phyloP scores from a whole-genome alignment of 2,113 vertebrate species.

The Bucco capensis region DNA sequence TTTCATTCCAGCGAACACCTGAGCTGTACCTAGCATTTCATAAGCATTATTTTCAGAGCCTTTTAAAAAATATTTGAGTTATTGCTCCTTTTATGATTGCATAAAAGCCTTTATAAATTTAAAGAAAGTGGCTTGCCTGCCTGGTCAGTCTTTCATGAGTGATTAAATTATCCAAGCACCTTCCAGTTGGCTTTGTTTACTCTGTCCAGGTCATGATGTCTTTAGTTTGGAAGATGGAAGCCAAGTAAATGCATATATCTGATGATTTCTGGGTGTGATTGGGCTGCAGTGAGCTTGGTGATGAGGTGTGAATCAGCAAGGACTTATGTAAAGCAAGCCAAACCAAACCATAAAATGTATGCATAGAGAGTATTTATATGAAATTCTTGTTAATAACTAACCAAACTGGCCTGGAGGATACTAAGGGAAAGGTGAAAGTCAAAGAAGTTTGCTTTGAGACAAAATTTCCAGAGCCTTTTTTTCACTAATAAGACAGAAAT shows the following conservation, averaged over 20 bases:
- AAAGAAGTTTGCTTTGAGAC: not conserved
- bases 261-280: not conserved
- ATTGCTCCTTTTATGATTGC: slow-evolving; percentile 69
- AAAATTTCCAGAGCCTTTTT: not conserved
- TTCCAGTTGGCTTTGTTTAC: slow-evolving; percentile 61
- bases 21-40: slow-evolving; percentile 57
- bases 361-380: not conserved
- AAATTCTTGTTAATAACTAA: not conserved
- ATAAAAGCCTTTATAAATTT: slow-evolving; percentile 77
- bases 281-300: not conserved
- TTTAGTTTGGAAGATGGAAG: not conserved
- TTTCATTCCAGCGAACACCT: slow-evolving; percentile 36
- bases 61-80: slow-evolving; percentile 72
- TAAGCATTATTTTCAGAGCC: slow-evolving; percentile 58
- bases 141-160: slow-evolving; percentile 2
- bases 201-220: not conserved
- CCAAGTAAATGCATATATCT: not conserved
- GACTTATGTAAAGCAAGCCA: rapidly evolving
- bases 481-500: not conserved
- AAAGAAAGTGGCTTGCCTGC: slow-evolving; percentile 30
- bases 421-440: not conserved
- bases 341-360: not conserved
- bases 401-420: not conserved
- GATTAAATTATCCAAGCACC: slow-evolving; percentile 67
- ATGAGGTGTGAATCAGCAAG: not conserved